Conservation (phyloP, 2,797 vertebrate species). For the Lutjanus argentimaculatus region DNA sequence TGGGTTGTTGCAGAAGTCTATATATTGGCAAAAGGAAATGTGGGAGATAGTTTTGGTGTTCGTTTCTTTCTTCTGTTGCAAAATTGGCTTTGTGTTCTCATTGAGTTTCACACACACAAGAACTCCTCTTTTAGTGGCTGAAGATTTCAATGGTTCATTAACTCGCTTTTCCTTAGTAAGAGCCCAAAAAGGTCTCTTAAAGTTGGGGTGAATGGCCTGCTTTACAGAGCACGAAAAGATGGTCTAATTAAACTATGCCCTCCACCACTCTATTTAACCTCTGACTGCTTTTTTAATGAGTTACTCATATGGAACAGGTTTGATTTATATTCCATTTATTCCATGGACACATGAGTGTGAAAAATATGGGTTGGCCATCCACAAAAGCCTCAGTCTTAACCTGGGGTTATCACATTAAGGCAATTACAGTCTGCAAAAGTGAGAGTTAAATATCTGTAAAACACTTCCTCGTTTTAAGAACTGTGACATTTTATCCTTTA, state of each 20-base stretch:
- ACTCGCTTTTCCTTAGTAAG: slow-evolving; percentile 52
- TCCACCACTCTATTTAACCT: slow-evolving; percentile 64
- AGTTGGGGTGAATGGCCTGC: slow-evolving; percentile 49
- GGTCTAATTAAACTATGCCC: slow-evolving; percentile 63
- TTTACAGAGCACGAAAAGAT: slow-evolving; percentile 56
- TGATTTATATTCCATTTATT: slow-evolving; percentile 65
- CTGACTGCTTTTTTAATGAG: slow-evolving; percentile 61
- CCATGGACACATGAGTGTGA: slow-evolving; percentile 38
- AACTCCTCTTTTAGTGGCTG: slow-evolving; percentile 32
- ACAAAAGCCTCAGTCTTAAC: slow-evolving; percentile 41
- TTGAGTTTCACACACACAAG: slow-evolving; percentile 34
- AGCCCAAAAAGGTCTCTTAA: slow-evolving; percentile 52
- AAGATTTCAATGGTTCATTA: slow-evolving; percentile 60
- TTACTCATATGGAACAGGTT: slow-evolving; percentile 61
- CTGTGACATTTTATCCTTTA: not conserved
- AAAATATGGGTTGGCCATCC: slow-evolving; percentile 18
- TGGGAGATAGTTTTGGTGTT: slow-evolving; percentile 13
- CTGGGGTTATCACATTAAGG: slow-evolving; percentile 38
- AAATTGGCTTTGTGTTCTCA: slow-evolving; percentile 37
- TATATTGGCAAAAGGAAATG: slow-evolving; percentile 10
- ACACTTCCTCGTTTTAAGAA: slow-evolving; percentile 4
- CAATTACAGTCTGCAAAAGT: slow-evolving; percentile 32
- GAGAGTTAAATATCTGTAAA: slow-evolving; percentile 44
- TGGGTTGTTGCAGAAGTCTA: slow-evolving; percentile 12
- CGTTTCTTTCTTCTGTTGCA: slow-evolving; percentile 36